Evolutionary conservation across 1,140 invertebrate genomes (phyloP).

Genomic region (Galleria mellonella): DNA sequence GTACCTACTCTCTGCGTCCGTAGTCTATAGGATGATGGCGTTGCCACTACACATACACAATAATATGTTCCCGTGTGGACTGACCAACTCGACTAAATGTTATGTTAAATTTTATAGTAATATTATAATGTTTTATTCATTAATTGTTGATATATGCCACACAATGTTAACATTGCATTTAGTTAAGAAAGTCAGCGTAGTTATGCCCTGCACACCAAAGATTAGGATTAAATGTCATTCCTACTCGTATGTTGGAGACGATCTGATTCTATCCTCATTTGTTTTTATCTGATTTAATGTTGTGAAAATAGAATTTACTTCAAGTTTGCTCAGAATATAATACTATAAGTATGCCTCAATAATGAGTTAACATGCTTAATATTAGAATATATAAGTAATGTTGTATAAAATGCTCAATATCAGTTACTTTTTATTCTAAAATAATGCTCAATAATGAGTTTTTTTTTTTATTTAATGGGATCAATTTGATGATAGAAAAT

Average conservation of each 20-base stretch:
- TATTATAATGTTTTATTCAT: background rate
- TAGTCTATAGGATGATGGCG: conserved; percentile 58
- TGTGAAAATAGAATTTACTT: conserved; percentile 15
- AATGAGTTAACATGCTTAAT: conserved; percentile 32
- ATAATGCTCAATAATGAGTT: conserved; percentile 65
- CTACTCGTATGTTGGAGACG: conserved; percentile 31
- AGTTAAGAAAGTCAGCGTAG: conserved; percentile 33
- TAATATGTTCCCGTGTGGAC: conserved; percentile 38
- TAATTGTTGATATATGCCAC: background rate
- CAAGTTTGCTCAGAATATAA: conserved; percentile 34
- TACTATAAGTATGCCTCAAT: conserved; percentile 33
- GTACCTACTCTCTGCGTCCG: conserved; percentile 65
- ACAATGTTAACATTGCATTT: conserved; percentile 24
- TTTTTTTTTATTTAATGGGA: conserved; percentile 46
- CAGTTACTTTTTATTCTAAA: conserved; percentile 44
- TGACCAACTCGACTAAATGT: conserved; percentile 32
- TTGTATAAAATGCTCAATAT: conserved; percentile 58
- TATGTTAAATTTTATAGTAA: conserved; percentile 8
- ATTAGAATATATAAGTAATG: conserved; percentile 24
- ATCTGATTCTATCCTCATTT: conserved; percentile 19
- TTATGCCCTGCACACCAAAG: conserved; percentile 68
- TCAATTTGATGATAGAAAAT: conserved; percentile 24
- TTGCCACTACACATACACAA: conserved; percentile 54
- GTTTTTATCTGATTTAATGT: conserved; percentile 16
- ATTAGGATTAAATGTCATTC: conserved; percentile 64